Evolutionary conservation across 2,888 invertebrate genomes (phyloP), one percentile per base, ranked within the genome.

Genomic region (Gasteruption jaculator): DNA sequence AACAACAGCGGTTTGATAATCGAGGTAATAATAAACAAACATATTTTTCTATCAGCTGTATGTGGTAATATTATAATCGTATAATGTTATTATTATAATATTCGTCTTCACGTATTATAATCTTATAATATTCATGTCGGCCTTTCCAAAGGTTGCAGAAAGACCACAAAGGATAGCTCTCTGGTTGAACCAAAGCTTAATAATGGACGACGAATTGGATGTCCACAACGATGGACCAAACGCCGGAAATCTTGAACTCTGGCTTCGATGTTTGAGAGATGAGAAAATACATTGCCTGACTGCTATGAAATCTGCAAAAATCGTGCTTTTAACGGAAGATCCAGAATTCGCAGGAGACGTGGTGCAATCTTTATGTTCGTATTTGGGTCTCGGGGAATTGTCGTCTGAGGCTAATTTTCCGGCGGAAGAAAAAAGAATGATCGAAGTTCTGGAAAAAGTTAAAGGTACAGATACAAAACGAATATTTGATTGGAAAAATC

Each of bases 131-230:
- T 40, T 21, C 18, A 36, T 22, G n/a, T 43, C 8, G 10, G 1
- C 24, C 0, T 72, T 74, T 34, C 78, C 80, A 52, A 68, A 74
- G 54, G 73, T 83, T 7, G 78, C 77, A 7, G 85, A 85, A 54
- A 73, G 85, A 45, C 72, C 83, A 3, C 83, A 83, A 60, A 73
- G 85, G 49, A 80, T 85, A 27, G 83, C 83, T 38, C 81, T 91
- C 69, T 94, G 93, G 93, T 72, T 92, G 11, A 92, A 91, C 63
- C 90, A 91, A 63, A 88, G 85, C 65, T 90, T 93, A 60, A 72
- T 87, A 2, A 67, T 87, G 1, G 76, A 81, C 0, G 73, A 79
- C 40, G 85, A 86, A 43, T 60, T 83, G 2, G 78, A 79, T 50
- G 69, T 80, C 2, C 73, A 76, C 5, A 72, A 73, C 11, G 78